Base-by-base conservation (phyloP, 2,888 invertebrate genomes). In the Aleiodes leptofemur region DNA sequence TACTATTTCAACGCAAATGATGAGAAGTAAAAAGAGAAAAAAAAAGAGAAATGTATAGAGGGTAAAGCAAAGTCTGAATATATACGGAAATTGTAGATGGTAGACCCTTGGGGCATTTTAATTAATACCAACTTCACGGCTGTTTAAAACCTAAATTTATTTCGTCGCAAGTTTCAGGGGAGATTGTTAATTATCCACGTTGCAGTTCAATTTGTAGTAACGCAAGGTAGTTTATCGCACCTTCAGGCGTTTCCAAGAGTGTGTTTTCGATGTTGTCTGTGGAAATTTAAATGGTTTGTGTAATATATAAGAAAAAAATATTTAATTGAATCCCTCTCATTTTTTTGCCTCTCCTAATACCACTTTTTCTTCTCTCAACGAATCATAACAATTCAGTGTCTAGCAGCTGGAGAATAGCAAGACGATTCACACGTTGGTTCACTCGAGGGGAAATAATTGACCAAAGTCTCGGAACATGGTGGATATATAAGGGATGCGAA, bases 111-210 rank as follows among this genome's bases (percentile, higher is more conserved):
- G 68, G 68, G 68, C 66, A 81, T 77, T 81, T 82, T 83, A 85
- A 86, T 87, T 87, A 87, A 85, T 83, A 84, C 84, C 82, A 80
- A 81, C 85, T 85, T 83, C 83, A 82, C 82, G 82, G 82, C 80
- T 83, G 82, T 82, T 85, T 85, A 82, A 80, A 78, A 80, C 74
- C 80, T 74, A 81, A 86, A 86, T 84, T 86, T 84, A 86, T 86
- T 83, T 83, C 81, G 82, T 76, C 79, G 74, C 72, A 80, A 57
- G 23, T 50, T 50, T 51, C 29, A 77, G 79, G 73, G 78, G 78
- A 80, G 81, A 79, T 79, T 85, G 84, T 83, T 86, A 86, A 86
- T 86, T 86, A 64, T 64, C 64, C 64, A 48, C 64, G 64, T 64
- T 64, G 64, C 64, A 64, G 64, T 64, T 64, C 64, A 64, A 64